Conservation (phyloP, 2,113 vertebrate species). For the Cromileptes altivelis region DNA sequence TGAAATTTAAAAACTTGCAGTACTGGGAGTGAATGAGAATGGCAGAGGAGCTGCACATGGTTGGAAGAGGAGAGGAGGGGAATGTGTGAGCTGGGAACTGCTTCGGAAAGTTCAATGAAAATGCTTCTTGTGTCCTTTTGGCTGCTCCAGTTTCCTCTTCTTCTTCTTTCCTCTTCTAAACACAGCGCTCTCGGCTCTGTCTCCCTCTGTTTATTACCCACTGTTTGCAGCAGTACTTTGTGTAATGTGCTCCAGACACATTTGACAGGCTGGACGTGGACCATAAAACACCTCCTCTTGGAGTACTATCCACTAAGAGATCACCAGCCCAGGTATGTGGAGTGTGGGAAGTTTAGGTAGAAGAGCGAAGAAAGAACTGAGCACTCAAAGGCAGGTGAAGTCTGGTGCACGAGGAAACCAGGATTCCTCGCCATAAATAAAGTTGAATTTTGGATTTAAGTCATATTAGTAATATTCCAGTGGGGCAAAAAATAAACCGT, state of each 20-base stretch:
- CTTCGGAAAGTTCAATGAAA: slow-evolving; percentile 56
- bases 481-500: neutral
- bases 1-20: slow-evolving; percentile 41
- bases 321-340: slow-evolving; percentile 50
- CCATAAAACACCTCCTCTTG: slow-evolving; percentile 64
- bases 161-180: slow-evolving; percentile 41
- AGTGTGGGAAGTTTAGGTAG: slow-evolving; percentile 22
- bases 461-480: neutral
- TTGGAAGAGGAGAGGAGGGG: slow-evolving; percentile 12
- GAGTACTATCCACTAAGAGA: slow-evolving; percentile 35
- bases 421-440: slow-evolving; percentile 13
- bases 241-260: slow-evolving; percentile 67
- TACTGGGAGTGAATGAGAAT: slow-evolving; percentile 15
- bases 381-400: slow-evolving; percentile 12
- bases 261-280: slow-evolving; percentile 68
- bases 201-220: slow-evolving; percentile 68
- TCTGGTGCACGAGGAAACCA: slow-evolving; percentile 7
- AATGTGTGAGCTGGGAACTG: slow-evolving; percentile 35
- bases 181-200: slow-evolving; percentile 44
- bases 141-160: slow-evolving; percentile 66
- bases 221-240: slow-evolving; percentile 72
- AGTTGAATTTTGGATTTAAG: slow-evolving; percentile 19
- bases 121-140: slow-evolving; percentile 59
- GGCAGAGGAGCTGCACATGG: slow-evolving; percentile 27
- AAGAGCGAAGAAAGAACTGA: neutral